Evolutionary conservation across 2,113 vertebrate species (phyloP).

Genomic region (Bos taurus): DNA sequence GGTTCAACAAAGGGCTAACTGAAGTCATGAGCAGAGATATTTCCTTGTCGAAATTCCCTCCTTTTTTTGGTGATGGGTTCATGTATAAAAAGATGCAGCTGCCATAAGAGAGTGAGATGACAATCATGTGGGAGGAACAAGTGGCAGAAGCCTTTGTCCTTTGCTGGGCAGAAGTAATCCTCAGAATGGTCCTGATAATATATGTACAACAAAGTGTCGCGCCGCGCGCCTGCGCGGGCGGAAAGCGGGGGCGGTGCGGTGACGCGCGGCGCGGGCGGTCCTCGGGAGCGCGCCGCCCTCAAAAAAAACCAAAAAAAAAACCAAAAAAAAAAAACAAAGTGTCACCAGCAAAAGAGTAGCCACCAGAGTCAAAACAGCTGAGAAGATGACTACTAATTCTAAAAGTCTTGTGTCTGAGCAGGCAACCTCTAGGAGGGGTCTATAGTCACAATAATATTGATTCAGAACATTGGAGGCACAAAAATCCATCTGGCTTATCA

Average conservation of each 20-base stretch:
- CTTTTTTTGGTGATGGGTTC: not conserved
- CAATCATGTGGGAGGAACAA: slow-evolving; percentile 11
- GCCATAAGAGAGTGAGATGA: not conserved
- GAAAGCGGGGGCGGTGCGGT: no score
- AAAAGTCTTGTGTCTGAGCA: not conserved
- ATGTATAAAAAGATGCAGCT: slow-evolving; percentile 21
- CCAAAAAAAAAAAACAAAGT: no score
- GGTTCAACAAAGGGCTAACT: not conserved
- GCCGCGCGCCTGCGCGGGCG: no score
- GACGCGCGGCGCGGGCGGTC: no score
- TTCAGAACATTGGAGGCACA: not conserved
- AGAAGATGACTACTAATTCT: not conserved
- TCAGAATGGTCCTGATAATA: not conserved
- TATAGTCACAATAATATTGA: not conserved
- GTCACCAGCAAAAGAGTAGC: not conserved
- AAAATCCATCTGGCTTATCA: not conserved
- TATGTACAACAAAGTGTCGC: not conserved
- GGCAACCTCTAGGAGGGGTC: not conserved
- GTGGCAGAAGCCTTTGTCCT: slow-evolving; percentile 4
- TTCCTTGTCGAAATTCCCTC: not conserved
- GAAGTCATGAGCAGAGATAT: not conserved
- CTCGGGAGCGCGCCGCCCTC: no score
- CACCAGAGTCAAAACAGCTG: not conserved
- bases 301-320: no score
- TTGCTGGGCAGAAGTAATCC: not conserved